A percentile compares a stretch with the other conserved stretches of the same genome.
These are phyloP conservation scores for Leptogaster cylindrica DNA, from an alignment of 2,888 invertebrate species.

Conservation along the genomic window DNA sequence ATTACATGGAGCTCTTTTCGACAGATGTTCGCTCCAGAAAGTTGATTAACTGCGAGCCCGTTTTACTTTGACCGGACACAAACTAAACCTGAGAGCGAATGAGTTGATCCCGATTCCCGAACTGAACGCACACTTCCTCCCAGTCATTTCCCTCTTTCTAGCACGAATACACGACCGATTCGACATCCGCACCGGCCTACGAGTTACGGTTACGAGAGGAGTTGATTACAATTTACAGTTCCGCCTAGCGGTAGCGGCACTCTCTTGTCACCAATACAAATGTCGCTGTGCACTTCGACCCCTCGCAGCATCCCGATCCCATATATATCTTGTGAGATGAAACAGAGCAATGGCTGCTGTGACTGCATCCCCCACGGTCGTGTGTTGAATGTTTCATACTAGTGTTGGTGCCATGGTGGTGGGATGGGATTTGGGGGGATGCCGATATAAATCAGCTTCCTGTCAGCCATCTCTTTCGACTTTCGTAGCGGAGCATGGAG, in stretches of 20 bases:
- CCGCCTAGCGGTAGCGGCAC: too few relatives aligned
- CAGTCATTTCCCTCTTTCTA: constrained; percentile 1
- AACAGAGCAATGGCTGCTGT: constrained; percentile 7
- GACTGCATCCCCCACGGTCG: constrained; percentile 5
- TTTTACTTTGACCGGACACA: constrained; percentile 20
- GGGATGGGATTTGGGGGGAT: background rate
- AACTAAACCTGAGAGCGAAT: constrained; percentile 29
- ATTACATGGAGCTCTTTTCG: background rate
- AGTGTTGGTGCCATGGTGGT: background rate
- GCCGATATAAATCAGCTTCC: constrained; percentile 12
- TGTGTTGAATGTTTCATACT: too few relatives aligned
- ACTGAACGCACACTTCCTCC: background rate
- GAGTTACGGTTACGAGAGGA: constrained; percentile 13
- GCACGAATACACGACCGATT: background rate
- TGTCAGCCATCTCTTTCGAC: constrained; percentile 25
- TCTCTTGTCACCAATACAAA: background rate
- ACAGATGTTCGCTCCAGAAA: constrained; percentile 8
- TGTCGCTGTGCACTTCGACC: background rate
- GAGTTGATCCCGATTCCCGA: background rate
- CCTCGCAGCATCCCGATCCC: background rate
- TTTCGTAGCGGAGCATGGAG: too few relatives aligned
- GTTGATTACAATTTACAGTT: background rate
- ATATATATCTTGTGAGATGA: too few relatives aligned
- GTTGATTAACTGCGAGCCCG: too few relatives aligned
- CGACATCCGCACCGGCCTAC: constrained; percentile 4